phyloP scores from a whole-genome alignment of 2,888 invertebrate genomes.

The Platypus cylindrus region DNA sequence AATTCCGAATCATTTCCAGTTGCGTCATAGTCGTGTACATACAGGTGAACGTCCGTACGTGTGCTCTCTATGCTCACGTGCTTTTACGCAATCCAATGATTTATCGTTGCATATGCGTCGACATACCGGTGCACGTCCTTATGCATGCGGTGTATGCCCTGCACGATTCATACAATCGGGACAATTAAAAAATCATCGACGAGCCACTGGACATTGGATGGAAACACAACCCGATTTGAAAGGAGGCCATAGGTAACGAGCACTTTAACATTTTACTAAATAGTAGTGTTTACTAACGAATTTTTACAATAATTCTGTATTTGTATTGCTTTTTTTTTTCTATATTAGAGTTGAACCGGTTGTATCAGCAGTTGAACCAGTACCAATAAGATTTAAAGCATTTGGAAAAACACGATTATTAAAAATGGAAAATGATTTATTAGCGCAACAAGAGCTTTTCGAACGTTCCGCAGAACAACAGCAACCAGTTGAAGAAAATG shows the following conservation, averaged over 20 bases:
- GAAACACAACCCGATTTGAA: constrained; percentile 35
- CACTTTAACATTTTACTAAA: background rate
- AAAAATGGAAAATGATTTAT: constrained; percentile 13
- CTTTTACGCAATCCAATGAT: constrained; percentile 60
- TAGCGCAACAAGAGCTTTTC: constrained; percentile 3
- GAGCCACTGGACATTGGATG: constrained; percentile 47
- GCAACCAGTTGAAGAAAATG: constrained; percentile 4
- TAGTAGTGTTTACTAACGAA: no score
- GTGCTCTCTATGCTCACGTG: constrained; percentile 34
- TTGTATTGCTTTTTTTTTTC: background rate
- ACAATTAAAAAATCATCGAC: constrained; percentile 48
- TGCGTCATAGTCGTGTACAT: constrained; percentile 35
- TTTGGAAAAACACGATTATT: constrained; percentile 22
- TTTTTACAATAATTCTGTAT: background rate
- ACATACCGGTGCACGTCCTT: constrained; percentile 56
- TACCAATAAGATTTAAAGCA: constrained; percentile 33
- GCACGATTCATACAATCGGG: constrained; percentile 54
- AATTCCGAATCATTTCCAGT: constrained; percentile 20
- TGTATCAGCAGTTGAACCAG: constrained; percentile 30
- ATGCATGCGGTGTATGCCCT: constrained; percentile 52
- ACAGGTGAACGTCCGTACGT: constrained; percentile 37
- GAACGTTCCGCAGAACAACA: constrained; percentile 4
- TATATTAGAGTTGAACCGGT: constrained; percentile 31
- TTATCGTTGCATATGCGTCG: constrained; percentile 54
- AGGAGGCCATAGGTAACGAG: constrained; percentile 24